phyloP scores from a whole-genome alignment of 2,113 vertebrate genomes.

The Thunnus maccoyii region DNA sequence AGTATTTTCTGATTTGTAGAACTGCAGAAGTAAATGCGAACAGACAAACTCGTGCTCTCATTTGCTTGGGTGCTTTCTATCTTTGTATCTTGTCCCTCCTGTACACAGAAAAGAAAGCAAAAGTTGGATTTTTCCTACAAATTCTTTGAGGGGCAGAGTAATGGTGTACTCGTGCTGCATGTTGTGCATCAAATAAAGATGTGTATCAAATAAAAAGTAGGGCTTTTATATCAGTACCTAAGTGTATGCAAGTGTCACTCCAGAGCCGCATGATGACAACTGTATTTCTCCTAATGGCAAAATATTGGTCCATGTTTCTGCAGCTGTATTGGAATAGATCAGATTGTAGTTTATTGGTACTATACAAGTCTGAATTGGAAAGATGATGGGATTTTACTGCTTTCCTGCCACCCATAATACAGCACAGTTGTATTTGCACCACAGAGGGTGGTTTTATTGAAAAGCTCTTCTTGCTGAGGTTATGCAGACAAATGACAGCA shows the following conservation, averaged over 20 bases:
- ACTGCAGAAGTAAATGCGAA: constrained; percentile 53
- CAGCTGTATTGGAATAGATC: constrained; percentile 43
- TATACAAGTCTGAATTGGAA: constrained; percentile 36
- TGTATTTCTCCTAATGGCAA: constrained; percentile 39
- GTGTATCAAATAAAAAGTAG: constrained; percentile 44
- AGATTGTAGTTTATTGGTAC: constrained; percentile 46
- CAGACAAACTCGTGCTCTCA: constrained; percentile 45
- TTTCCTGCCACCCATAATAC: constrained; percentile 36
- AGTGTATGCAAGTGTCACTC: constrained; percentile 23
- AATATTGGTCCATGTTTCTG: constrained; percentile 34
- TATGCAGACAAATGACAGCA: constrained; percentile 59
- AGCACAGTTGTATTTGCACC: constrained; percentile 31
- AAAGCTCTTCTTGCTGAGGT: constrained; percentile 59
- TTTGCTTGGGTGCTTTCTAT: constrained; percentile 51
- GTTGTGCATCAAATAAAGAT: constrained; percentile 51
- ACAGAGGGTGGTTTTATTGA: constrained; percentile 63
- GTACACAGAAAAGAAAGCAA: constrained; percentile 49
- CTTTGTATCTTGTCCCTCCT: constrained; percentile 49
- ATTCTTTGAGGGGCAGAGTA: constrained; percentile 49
- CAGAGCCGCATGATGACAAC: constrained; percentile 18
- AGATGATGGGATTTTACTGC: constrained; percentile 59
- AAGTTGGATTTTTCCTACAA: constrained; percentile 49
- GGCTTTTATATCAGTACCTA: constrained; percentile 43
- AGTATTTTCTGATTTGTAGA: constrained; percentile 49
- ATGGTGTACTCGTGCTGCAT: constrained; percentile 1